phyloP scores from a whole-genome alignment of 2,113 vertebrate genomes.

The Erythrocebus patas region DNA sequence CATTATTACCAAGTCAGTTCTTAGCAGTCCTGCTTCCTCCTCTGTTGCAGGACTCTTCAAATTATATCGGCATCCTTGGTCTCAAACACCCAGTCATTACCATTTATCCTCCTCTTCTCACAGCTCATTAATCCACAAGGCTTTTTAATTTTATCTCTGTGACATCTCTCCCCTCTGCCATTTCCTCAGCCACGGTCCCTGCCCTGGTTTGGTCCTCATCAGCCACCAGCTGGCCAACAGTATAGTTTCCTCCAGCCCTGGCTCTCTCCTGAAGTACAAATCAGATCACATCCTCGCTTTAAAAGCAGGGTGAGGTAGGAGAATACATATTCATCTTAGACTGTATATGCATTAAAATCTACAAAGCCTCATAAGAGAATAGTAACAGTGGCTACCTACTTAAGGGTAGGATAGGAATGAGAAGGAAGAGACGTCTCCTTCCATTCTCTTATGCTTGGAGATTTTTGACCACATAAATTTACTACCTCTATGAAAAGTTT shows the following conservation, averaged over 20 bases:
- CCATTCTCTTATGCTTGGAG: not conserved
- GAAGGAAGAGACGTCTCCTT: not conserved
- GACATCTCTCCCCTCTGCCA: not conserved
- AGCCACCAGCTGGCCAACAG: not conserved
- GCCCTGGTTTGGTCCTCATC: not conserved
- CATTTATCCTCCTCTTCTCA: not conserved
- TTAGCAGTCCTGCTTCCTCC: not conserved
- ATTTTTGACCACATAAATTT: not conserved
- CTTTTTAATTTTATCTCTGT: not conserved
- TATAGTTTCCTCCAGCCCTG: too few relatives aligned
- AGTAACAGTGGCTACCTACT: not conserved
- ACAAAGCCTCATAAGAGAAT: not conserved
- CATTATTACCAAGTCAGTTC: too few relatives aligned
- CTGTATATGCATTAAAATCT: not conserved
- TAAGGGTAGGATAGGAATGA: not conserved
- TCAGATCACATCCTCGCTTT: not conserved
- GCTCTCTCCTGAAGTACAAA: not conserved
- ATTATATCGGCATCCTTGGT: not conserved
- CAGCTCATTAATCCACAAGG: not conserved
- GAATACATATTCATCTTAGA: not conserved
- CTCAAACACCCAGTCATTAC: not conserved
- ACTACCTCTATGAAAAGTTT: not conserved
- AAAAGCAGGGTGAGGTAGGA: not conserved
- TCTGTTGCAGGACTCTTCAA: not conserved
- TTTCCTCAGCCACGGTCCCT: not conserved